Conservation (phyloP, 53 echinoderm and acorn worm genomes). For the Henricia sp. region DNA sequence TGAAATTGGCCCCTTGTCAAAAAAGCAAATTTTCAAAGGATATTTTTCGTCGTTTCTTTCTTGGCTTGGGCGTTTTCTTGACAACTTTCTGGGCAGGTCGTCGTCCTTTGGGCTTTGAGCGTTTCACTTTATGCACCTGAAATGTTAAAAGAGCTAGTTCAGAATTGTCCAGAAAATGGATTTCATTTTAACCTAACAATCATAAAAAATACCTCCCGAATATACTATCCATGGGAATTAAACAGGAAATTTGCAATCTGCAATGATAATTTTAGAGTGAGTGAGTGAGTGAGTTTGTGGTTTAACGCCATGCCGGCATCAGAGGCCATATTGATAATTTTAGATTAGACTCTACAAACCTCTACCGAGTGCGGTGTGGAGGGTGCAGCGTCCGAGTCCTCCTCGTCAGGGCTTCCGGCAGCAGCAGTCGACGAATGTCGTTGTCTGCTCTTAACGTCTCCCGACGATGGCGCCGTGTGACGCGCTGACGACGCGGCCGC, state of each 20-base stretch:
- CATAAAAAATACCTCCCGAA: no score
- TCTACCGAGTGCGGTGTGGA: constrained; percentile 42
- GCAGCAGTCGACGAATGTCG: not conserved
- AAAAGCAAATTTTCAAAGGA: constrained; percentile 69
- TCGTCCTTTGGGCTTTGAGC: constrained; percentile 52
- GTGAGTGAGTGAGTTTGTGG: no score
- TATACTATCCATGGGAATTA: no score
- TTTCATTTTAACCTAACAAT: no score
- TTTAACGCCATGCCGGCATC: no score
- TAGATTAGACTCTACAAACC: no score
- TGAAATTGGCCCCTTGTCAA: no score
- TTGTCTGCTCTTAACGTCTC: constrained; percentile 9
- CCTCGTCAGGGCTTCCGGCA: constrained; percentile 17
- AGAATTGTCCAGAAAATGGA: no score
- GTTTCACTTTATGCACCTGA: constrained; percentile 56
- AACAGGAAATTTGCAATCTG: no score
- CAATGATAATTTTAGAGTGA: no score
- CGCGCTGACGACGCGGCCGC: not conserved
- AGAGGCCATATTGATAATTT: no score
- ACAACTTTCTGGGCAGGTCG: constrained; percentile 34
- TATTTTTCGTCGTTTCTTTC: constrained; percentile 78
- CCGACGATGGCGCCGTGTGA: no score
- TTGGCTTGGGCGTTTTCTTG: constrained; percentile 58
- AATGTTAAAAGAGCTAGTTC: not conserved
- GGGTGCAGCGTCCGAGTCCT: constrained; percentile 37